Base-by-base conservation (phyloP, 2,113 vertebrate genomes). In the Trematocara stigmaticum region DNA sequence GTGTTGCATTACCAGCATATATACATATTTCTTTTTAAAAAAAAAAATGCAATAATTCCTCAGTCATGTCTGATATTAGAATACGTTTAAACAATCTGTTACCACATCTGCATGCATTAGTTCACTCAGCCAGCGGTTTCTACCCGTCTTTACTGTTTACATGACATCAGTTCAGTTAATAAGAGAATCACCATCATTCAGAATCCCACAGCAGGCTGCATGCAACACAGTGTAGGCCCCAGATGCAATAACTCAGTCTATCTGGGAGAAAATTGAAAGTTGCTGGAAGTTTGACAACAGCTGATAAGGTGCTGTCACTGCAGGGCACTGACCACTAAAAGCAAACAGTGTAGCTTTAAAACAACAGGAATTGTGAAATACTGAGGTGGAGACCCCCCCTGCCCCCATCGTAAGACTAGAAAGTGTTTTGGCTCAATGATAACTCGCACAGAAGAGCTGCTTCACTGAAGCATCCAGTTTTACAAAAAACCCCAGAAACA, bases 261-360 rank as follows among this genome's bases (percentile, higher is more conserved):
- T 86, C 57, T 57, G 6, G 57, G 47, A 1, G 71, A 59, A 88
- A 90, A 78, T 11, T 26, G 40, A 82, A 86, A 89, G 59, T 59
- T 31, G 76, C 34, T 78, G 51, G 31, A 92, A 88, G 51, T 81
- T 55, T 61, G 79, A 64, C 88, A 86, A 20, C 35, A 89, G 81
- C 82, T 90, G 84, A 91, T 82, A 90, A 91, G 84, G 82, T 85
- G 59, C n/a, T 88, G 85, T 76, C 79, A 84, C 52, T 5, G 56
- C 79, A 84, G 88, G 82, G 51, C 79, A 31, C 76, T 90, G 86
- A 87, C 78, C 78, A 82, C 86, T 74, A 84, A 84, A 87, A 82
- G 83, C 88, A 89, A 92, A 91, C 42, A 86, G 20, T 47, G 66
- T 5, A 82, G 81, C 59, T 88, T 51, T 71, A 16, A 51, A 89